Evolutionary conservation across 37 sponge, comb jelly and placozoan species (phyloP), one percentile per base, ranked within the genome.

Genomic region (Diacarnus erythraeanus): DNA sequence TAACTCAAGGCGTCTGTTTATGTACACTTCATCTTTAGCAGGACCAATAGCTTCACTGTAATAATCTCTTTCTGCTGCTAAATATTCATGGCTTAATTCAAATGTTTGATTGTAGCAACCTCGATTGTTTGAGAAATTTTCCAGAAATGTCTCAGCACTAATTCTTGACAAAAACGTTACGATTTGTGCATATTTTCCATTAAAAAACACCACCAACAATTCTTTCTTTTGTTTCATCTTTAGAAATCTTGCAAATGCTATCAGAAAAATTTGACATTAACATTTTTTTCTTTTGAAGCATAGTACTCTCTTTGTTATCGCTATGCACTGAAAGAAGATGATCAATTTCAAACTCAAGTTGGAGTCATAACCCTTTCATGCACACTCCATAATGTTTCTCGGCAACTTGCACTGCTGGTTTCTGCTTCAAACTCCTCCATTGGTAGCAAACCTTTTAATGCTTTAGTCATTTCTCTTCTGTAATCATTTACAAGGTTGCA

Each of bases 21-120:
- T 3, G 35, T 5, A 35, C 18, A 67, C 68, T 15, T 67, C 36
- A 35, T 67, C 15, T 38, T 67, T 67, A 36, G 68, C 68, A 6
- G 68, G 68, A 30, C 68, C 68, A 3, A 67, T 15, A 30, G 68
- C 35, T 67, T 67, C 68, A 21, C 38, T 35, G 38, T 36, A 35
- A 67, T 67, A 67, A 5, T 30, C 27, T 15, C 38, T 67, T 15
- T 67, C 68, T 59, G 60, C 60, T 27, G 27, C 2, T 10, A 59
- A 59, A 59, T 27, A 27, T 17, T 59, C 60, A 59, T 59, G 15
- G 2, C 27, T 27, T 27, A 59, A 27, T 17, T 59, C 60, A 3
- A 59, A 4, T 59, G 60, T 59, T 3, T 10, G 18, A 59, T 3
- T 4, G 4, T 59, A 10, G 60, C 60, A 27, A 4, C 60, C 26